Evolutionary conservation across 1,140 invertebrate species (phyloP), one percentile per base, ranked within the genome.

Genomic region (Contarinia nasturtii): DNA sequence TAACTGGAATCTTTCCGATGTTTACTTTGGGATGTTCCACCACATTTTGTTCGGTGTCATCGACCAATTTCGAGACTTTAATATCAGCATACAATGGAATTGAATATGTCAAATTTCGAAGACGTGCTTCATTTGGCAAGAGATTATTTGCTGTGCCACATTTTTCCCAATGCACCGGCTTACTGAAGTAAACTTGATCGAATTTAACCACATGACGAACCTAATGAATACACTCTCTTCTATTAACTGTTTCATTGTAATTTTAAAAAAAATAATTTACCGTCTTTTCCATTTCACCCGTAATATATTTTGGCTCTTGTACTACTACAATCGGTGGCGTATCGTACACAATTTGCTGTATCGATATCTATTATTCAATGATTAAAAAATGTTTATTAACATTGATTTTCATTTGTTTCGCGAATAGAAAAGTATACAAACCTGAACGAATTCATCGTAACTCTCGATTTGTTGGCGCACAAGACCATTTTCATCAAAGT

Each of bases 91-190:
- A 98, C 0, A 98, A 66, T 0, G 95, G 95, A 11, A 95, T 93
- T 7, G 93, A 96, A 65, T 98, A 98, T 1, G 88, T 93, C 8
- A 87, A 67, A 67, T 89, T 88, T 46, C 85, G 70, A 44, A 87
- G 64, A 49, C 92, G 72, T 14, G 92, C 94, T 71, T 97, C 93
- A 65, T 98, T 98, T 11, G 94, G 94, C 93, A 98, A 97, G 90
- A 98, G 95, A 49, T 91, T 89, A 50, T 86, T 90, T 22, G 92
- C 91, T 1, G 91, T 89, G 62, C 94, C 94, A 73, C 98, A 94
- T 70, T 97, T 98, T 66, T 98, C 94, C 94, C 94, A 98, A 74
- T 98, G 95, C 8, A 94, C 98, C 7, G 94, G 94, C 66, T 97
- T 98, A 0, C 92, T 97, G 22, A 98, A 63, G 64, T 98, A 98